Evolutionary conservation across 2,888 invertebrate genomes (phyloP), one percentile per base, ranked within the genome.

Genomic region (Crematogaster levior): DNA sequence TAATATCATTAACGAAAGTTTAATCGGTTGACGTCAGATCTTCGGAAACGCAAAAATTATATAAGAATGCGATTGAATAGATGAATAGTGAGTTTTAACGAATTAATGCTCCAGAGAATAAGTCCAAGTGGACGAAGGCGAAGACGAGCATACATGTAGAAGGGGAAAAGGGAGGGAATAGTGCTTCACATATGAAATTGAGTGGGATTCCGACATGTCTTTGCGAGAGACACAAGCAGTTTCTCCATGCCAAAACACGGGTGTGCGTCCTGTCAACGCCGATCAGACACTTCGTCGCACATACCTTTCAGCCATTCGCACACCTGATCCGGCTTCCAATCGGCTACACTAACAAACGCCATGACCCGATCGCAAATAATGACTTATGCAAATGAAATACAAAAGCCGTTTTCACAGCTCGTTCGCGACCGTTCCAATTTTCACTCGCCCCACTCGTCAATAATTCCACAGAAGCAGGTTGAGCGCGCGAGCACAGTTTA

Each of bases 321-420:
- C 90, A 98, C 98, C 96, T 98, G 98, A 93, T 98, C 97, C 97
- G 81, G 97, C 97, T 97, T 97, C 98, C 98, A 98, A 95, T 98
- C 98, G 91, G 97, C 97, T 91, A 98, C 97, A 95, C 97, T 97
- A 91, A 97, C 97, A 94, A 97, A 97, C 93, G 97, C 97, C 97
- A 97, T 97, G 92, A 91, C 91, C 81, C 77, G 77, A 89, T 40
- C 61, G 79, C 82, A 73, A 83, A 88, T 66, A 43, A 9, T 68
- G 73, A 66, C 72, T 86, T 73, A 24, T 5, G 7, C n/a, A 10
- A 1, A 85, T 70, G 65, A 87, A 83, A 85, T 79, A 63, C 74
- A 81, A 84, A 79, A 86, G 10, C 43, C 43, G 74, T 81, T 84
- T 66, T 56, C 43, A 34, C 58, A 37, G 63, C 56, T 74, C 37